Percentiles rank a stretch among this genome's conserved stretches.
These are phyloP conservation scores for Alaudala cheleensis DNA, from an alignment of 2,113 vertebrate species.

Conservation along the genomic window DNA sequence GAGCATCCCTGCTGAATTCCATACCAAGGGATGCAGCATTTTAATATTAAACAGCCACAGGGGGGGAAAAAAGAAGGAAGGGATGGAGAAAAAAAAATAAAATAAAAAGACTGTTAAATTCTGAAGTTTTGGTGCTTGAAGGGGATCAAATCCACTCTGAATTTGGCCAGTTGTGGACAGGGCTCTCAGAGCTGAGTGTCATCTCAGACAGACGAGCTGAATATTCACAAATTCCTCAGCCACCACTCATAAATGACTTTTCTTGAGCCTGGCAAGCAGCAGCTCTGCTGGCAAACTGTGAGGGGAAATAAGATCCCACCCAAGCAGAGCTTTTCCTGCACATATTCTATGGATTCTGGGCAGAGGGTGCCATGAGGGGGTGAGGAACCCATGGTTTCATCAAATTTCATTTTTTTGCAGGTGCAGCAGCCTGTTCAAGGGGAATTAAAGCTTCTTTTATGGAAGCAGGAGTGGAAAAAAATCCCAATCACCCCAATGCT, in stretches of 20 bases:
- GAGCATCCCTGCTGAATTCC: background rate
- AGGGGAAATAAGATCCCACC: background rate
- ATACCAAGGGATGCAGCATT: background rate
- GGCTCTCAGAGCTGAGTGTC: background rate
- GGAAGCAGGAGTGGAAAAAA: background rate
- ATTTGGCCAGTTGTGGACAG: background rate
- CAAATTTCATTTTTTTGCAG: background rate
- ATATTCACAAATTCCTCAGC: background rate
- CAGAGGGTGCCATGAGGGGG: background rate
- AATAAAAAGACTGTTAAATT: background rate
- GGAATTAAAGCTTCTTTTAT: background rate
- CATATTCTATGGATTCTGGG: background rate
- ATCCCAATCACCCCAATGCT: background rate
- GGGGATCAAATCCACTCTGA: background rate
- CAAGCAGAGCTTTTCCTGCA: background rate
- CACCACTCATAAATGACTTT: background rate
- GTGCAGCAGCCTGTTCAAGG: background rate
- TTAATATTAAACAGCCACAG: background rate
- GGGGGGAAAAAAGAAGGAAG: accelerated
- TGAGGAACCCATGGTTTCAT: background rate
- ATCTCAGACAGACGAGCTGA: background rate
- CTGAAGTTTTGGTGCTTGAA: background rate
- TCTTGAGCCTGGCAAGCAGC: background rate
- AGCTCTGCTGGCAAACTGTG: background rate
- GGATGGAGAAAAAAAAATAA: accelerated